Base-by-base conservation (phyloP, 2,797 vertebrate genomes). In the Acrocephalus scirpaceus region DNA sequence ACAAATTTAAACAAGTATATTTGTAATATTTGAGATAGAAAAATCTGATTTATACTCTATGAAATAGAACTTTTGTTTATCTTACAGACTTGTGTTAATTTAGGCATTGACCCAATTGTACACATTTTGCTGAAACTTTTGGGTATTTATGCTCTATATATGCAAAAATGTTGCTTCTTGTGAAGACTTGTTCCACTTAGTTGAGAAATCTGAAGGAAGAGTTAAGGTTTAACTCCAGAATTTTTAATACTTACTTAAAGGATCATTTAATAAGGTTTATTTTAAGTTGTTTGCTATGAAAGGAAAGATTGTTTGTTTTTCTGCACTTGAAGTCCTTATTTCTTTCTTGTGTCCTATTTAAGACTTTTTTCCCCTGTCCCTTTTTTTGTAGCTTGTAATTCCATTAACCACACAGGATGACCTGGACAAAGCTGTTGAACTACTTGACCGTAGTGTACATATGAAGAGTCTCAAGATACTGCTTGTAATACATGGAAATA, bases 401-500 rank as follows among this genome's bases (percentile, higher is more conserved):
- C 99, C 99, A 3, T 97, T 99, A 98, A 98, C 98, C 81, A 99
- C 99, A 40, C 99, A 99, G 96, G 99, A 99, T 92, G 99, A 99
- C 96, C 97, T 99, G 94, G 99, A 99, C 97, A 99, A 99, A 98
- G 99, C 99, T 11, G 98, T 99, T 86, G 99, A 99, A 97, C 98
- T 99, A 90, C 98, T 99, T 96, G 99, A 99, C 96, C 98, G 99
- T 89, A 99, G 99, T 44, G 97, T 99, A 97, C 99, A 99, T 97
- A 99, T 99, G 99, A 99, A 99, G 94, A 99, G 99, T 94, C 98
- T 99, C 76, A 99, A 99, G 98, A 99, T 99, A 98, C 66, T 99
- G 57, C 98, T 99, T 95, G 99, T 99, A 89, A 97, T 99, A 73
- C 98, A 99, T 91, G 97, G 98, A 84, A 98, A 97, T 92, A 98